Evolutionary conservation across 2,888 invertebrate genomes (phyloP).

Genomic region (Parasteatoda lunata): DNA sequence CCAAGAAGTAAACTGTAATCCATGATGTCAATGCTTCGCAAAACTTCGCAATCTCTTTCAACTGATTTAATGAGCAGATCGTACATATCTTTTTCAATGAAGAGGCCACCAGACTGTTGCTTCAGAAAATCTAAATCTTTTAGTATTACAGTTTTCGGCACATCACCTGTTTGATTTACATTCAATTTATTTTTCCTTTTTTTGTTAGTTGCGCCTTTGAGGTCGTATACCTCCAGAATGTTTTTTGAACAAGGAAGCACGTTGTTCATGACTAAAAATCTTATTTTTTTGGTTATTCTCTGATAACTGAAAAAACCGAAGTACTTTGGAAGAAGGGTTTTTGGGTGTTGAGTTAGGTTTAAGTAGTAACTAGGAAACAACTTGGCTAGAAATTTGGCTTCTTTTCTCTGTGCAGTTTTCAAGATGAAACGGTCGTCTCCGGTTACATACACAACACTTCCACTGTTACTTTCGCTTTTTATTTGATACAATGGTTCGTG

Average conservation of each 20-base stretch:
- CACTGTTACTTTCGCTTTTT: constrained; percentile 78
- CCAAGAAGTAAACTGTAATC: constrained; percentile 78
- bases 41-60: constrained; percentile 75
- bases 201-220: constrained; percentile 77
- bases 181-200: constrained; percentile 72
- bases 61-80: constrained; percentile 74
- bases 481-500: constrained; percentile 76
- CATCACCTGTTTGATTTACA: neutral
- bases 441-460: constrained; percentile 77
- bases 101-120: constrained; percentile 71
- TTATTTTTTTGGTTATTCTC: constrained; percentile 77
- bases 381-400: constrained; percentile 77
- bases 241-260: constrained; percentile 76
- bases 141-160: constrained; percentile 72
- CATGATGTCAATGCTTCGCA: constrained; percentile 78
- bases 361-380: constrained; percentile 78
- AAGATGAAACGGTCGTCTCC: constrained; percentile 78
- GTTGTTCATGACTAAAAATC: constrained; percentile 78
- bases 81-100: constrained; percentile 74
- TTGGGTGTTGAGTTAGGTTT: constrained; percentile 78
- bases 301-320: constrained; percentile 78
- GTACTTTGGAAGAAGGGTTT: constrained; percentile 78
- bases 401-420: constrained; percentile 78
- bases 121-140: constrained; percentile 76
- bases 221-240: constrained; percentile 77